Evolutionary conservation across 2,797 vertebrate species (phyloP), one percentile per base, ranked within the genome.

Genomic region (Tangara arthus): DNA sequence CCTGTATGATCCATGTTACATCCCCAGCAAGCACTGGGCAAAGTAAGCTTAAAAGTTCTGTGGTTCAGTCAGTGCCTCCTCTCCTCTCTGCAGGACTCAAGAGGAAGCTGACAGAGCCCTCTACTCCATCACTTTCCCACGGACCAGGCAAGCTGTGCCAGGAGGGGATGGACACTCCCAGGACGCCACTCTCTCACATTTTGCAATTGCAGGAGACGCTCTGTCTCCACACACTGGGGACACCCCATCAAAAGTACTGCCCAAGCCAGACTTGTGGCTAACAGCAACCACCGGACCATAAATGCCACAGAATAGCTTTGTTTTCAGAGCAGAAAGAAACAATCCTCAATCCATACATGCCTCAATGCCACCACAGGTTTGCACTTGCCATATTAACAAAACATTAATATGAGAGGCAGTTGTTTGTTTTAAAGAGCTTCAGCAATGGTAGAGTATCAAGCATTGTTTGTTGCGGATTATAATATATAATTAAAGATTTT

Each of bases 401-500:
- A 68, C 1, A 1, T 39, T 66, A 14, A 23, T 73, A 34, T 23
- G 82, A 89, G 47, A 68, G 2, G 1, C 8, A 41, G 32, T 37
- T 77, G 22, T 61, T 93, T 84, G 32, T 53, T 89, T 87, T 75
- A 71, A 81, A 59, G 4, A 53, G 50, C 34, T 81, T 59, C 78
- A 47, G 32, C 82, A 32, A 47, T 63, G 35, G 17, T 66, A 90
- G 28, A 2, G 0, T 46, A 89, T 75, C 55, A 80, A 89, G 46
- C 30, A 42, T 39, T 32, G n/a, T 71, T 90, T 76, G 52, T n/a
- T 76, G 34, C 55, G 83, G 47, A 87, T 94, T 72, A 82, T 83
- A 50, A 76, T 83, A 76, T 82, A 91, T 88, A 94, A 93, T 92
- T 86, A 94, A 92, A 75, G 72, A 83, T 87, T 85, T 95, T 64